Conservation (phyloP, 23 tunicate species). For the Phallusia fumigata region DNA sequence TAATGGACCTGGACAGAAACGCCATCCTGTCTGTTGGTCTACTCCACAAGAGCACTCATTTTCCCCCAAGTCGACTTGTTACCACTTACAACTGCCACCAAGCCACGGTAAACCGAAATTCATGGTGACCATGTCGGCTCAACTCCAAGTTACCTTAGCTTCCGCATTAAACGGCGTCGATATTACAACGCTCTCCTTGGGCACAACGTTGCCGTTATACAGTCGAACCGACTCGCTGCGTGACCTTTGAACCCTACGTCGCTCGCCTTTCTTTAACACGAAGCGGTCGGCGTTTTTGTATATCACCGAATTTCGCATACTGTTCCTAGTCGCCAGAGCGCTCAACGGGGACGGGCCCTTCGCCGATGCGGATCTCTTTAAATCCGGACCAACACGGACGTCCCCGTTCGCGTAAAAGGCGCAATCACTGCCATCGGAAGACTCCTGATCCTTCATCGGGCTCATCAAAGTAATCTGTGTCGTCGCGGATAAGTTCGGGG, state of each 20-base stretch:
- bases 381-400: background rate
- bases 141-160: constrained; percentile 39
- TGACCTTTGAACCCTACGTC: background rate
- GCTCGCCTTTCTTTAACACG: background rate
- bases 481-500: background rate
- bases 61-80: too few species aligned
- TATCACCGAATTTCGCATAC: background rate
- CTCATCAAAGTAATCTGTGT: background rate
- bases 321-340: background rate
- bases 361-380: background rate
- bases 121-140: too few species aligned
- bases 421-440: constrained; percentile 7
- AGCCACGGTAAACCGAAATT: too few species aligned
- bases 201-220: constrained; percentile 20
- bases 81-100: too few species aligned
- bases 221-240: constrained; percentile 14
- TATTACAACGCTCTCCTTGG: constrained; percentile 29
- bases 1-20: too few species aligned
- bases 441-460: background rate
- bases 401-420: background rate
- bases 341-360: background rate
- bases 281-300: background rate
- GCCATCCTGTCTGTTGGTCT: too few species aligned
- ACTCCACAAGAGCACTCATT: too few species aligned
- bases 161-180: constrained; percentile 43